Base-by-base conservation (phyloP, 1,140 invertebrate genomes). In the Drosophila ogumai region DNA sequence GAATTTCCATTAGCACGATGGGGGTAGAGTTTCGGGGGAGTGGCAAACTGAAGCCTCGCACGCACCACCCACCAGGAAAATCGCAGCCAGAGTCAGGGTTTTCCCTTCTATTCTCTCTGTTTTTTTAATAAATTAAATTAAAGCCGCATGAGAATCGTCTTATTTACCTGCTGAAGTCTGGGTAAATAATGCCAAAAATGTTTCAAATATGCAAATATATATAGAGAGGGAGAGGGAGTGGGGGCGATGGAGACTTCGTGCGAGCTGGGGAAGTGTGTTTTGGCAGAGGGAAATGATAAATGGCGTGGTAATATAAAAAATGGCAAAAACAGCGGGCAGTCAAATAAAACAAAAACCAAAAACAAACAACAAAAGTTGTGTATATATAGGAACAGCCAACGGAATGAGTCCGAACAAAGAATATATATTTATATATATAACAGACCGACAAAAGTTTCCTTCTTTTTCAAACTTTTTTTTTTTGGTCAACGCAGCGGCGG, bases 301-400 rank as follows among this genome's bases (percentile, higher is more conserved):
- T 90, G 86, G 86, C 86, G 85, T 90, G 85, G 86, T 90, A 90
- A 90, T 90, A 90, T 90, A 90, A 90, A 90, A 81, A 90, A 90
- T 90, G 85, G 81, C 74, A 59, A 90, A 88, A 90, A 76, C 85
- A 90, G 86, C 85, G 81, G 85, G 85, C 63, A 77, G 85, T 72
- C 84, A 57, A 75, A 81, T 64, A 80, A 79, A 76, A 74, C 65
- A 84, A 79, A 65, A 78, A 54, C 50, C 54, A 67, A 55, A 61
- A 68, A 68, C 49, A 68, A 64, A 63, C 54, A 61, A 65, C 69
- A 66, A 56, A 54, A 60, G 46, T 54, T 54, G 38, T 25, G 44
- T 40, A 65, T 75, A 79, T 77, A 81, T 52, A 77, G 28, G 2
- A 32, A 50, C 46, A 36, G 79, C 65, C 75, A 76, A 52, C 61